These are phyloP conservation scores for Rugalucina vietnamica DNA, from an alignment of 2,888 invertebrate genomes.

Conservation along the genomic window DNA sequence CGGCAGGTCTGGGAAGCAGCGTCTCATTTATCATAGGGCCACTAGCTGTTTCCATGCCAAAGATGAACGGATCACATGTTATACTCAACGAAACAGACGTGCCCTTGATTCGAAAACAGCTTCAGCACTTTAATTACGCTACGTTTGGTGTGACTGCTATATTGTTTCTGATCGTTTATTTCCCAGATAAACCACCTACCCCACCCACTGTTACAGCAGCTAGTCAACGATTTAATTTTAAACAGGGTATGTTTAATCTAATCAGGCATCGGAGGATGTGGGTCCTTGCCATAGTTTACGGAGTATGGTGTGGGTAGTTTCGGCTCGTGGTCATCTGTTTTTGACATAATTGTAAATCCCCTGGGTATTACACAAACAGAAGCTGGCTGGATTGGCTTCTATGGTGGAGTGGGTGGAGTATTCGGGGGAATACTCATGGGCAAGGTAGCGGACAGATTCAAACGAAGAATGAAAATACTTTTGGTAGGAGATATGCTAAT, in stretches of 20 bases:
- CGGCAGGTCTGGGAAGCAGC: not conserved
- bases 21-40: not conserved
- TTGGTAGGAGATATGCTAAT: slow-evolving; percentile 44
- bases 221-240: slow-evolving; percentile 64
- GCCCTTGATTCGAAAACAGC: not conserved
- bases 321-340: slow-evolving; percentile 76
- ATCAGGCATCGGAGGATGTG: slow-evolving; percentile 68
- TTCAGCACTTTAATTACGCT: not conserved
- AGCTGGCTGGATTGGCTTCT: slow-evolving; percentile 65
- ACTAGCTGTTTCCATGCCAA: not conserved
- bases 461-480: slow-evolving; percentile 66
- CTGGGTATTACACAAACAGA: slow-evolving; percentile 67
- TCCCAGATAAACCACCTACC: slow-evolving; percentile 70
- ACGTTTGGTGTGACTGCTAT: slow-evolving; percentile 46
- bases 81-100: not conserved
- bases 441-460: slow-evolving; percentile 66
- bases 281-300: slow-evolving; percentile 72
- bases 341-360: slow-evolving; percentile 76
- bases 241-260: slow-evolving; percentile 61
- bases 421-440: slow-evolving; percentile 49
- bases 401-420: slow-evolving; percentile 53
- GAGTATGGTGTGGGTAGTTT: slow-evolving; percentile 73
- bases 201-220: slow-evolving; percentile 76
- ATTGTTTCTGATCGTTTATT: slow-evolving; percentile 65
- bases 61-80: not conserved